phyloP scores from a whole-genome alignment of 2,797 vertebrate genomes.

The Sebastes umbrosus region DNA sequence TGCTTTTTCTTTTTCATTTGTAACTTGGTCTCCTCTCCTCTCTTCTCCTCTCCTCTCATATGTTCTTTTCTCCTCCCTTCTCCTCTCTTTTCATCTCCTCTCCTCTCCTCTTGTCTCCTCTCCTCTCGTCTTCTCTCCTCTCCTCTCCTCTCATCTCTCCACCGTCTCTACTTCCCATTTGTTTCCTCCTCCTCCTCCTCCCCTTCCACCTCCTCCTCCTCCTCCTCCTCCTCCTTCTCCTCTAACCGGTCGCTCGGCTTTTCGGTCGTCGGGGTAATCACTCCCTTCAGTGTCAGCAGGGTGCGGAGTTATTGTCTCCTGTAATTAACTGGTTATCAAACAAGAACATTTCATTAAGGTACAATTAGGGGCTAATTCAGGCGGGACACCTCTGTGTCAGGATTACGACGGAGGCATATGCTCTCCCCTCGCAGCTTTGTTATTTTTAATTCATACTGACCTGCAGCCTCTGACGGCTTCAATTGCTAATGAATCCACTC shows the following conservation, averaged over 20 bases:
- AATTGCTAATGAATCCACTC: constrained; percentile 90
- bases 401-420: constrained; percentile 86
- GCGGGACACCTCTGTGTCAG: constrained; percentile 86
- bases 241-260: constrained; percentile 35
- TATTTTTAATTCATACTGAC: constrained; percentile 88
- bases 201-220: not conserved
- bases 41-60: not conserved
- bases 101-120: not conserved
- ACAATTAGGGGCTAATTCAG: constrained; percentile 92
- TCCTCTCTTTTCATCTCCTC: too few species aligned
- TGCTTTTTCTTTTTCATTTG: not conserved
- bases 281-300: constrained; percentile 82
- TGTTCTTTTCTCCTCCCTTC: too few species aligned
- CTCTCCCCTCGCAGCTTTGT: constrained; percentile 82
- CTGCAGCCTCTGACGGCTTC: constrained; percentile 83
- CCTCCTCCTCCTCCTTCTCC: not conserved
- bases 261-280: constrained; percentile 71
- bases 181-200: constrained; percentile 1
- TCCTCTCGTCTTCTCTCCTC: not conserved
- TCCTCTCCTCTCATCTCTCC: not conserved
- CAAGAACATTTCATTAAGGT: constrained; percentile 93
- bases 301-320: constrained; percentile 88
- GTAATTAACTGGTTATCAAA: constrained; percentile 96
- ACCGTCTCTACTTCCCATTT: constrained; percentile 7
- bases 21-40: not conserved